These are phyloP conservation scores for Cephalopterus ornatus DNA, from an alignment of 2,113 vertebrate genomes.

Conservation along the genomic window DNA sequence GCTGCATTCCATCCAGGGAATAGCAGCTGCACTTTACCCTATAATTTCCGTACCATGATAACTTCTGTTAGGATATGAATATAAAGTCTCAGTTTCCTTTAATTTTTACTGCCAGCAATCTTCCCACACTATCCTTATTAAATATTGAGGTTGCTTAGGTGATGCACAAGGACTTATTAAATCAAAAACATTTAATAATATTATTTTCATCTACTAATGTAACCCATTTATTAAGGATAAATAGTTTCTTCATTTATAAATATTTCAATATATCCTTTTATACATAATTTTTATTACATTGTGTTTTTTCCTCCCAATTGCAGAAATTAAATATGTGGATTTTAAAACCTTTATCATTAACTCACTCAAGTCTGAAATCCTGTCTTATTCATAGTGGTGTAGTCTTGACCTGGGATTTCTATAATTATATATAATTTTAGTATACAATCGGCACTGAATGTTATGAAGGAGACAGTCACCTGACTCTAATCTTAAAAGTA, in stretches of 20 bases:
- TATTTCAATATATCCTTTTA: neutral
- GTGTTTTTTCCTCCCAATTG: neutral
- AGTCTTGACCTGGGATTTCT: neutral
- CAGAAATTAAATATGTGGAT: neutral
- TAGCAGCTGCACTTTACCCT: neutral
- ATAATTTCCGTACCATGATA: neutral
- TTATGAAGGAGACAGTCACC: neutral
- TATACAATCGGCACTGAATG: neutral
- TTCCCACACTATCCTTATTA: neutral
- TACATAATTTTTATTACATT: neutral
- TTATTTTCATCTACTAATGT: neutral
- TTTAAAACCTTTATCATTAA: neutral
- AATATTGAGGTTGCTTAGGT: neutral
- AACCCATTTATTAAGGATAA: neutral
- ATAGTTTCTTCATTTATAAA: neutral
- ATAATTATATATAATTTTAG: neutral
- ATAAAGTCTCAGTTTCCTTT: neutral
- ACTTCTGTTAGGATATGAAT: neutral
- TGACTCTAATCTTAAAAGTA: neutral
- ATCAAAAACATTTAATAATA: constrained; percentile 6
- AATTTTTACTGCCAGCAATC: neutral
- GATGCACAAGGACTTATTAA: neutral
- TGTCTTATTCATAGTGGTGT: neutral
- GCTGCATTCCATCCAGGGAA: neutral
- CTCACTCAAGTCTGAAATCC: neutral